Percentiles rank a stretch among this genome's conserved stretches.
phyloP scores from a whole-genome alignment of 2,797 vertebrate species.

The Chelmon rostratus region DNA sequence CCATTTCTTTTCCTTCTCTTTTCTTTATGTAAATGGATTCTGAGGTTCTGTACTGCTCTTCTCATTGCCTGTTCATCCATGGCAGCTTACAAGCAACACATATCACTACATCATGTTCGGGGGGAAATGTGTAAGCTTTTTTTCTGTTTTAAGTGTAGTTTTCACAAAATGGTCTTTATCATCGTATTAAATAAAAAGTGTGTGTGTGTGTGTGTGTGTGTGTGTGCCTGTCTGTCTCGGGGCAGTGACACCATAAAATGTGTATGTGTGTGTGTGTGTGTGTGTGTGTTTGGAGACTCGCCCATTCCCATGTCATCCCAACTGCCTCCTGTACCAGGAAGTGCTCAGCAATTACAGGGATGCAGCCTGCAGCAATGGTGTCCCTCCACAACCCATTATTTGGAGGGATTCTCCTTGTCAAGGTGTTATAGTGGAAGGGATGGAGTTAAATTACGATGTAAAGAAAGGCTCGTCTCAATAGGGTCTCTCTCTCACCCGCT shows the following conservation, averaged over 20 bases:
- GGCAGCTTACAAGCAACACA: not conserved
- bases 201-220: not conserved
- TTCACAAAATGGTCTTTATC: too few species aligned
- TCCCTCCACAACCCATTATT: slow-evolving; percentile 82
- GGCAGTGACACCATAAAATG: slow-evolving; percentile 50
- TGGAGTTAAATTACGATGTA: slow-evolving; percentile 80
- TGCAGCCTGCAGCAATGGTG: slow-evolving; percentile 80
- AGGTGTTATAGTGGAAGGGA: slow-evolving; percentile 73
- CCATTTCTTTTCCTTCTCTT: not conserved
- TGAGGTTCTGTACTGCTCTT: not conserved
- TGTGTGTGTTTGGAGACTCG: slow-evolving; percentile 61
- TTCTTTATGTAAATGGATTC: not conserved
- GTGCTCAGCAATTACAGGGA: slow-evolving; percentile 74
- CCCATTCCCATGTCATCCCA: slow-evolving; percentile 80
- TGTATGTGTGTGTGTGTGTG: slow-evolving; percentile 49
- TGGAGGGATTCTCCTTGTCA: slow-evolving; percentile 77
- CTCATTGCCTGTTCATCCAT: not conserved
- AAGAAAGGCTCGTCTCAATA: slow-evolving; percentile 73
- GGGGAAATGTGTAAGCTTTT: not conserved
- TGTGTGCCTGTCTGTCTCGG: slow-evolving; percentile 18
- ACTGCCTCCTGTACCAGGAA: slow-evolving; percentile 77
- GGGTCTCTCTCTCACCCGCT: slow-evolving; percentile 64
- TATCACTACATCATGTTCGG: not conserved
- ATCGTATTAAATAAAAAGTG: too few species aligned
- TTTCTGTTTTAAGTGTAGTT: too few species aligned